Evolutionary conservation across 2,888 invertebrate genomes (phyloP), one percentile per base, ranked within the genome.

Genomic region (Petrolisthes manimaculis): DNA sequence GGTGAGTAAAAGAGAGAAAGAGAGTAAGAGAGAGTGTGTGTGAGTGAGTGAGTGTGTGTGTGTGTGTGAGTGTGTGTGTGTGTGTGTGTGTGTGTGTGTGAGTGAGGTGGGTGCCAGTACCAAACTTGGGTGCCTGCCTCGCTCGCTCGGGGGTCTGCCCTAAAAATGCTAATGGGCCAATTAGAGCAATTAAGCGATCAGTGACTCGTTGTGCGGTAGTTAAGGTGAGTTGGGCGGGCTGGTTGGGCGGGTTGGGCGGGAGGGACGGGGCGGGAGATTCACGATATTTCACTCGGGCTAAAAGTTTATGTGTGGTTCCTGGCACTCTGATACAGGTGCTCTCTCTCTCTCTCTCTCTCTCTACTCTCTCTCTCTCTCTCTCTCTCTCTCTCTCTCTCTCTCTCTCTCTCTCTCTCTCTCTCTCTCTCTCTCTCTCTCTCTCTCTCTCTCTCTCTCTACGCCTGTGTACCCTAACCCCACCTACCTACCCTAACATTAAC

Each of bases 151-250:
- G n/a, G 86, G 55, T 83, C 75, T 51, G 74, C 75, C 86, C 83
- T 56, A 67, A 86, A 86, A 86, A 86, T 83, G 67, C n/a, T 86
- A 86, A 86, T 86, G 86, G 83, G 53, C 78, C 86, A 86, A 86
- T 86, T 86, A 86, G 51, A 75, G 67, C 86, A 86, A 86, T 86
- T 86, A 86, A 86, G 69, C 86, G 86, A 86, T 86, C 86, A 86
- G 86, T 86, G 86, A 86, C 86, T 86, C 86, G 86, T 86, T 86
- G 86, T 86, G 78, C 75, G 78, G 86, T 83, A 83, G 86, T 86
- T 86, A 86, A 86, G 37, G 81, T 79, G 55, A 79, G 80, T 79
- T 85, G 78, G 79, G 78, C 54, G n/a, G n/a, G n/a, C n/a, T n/a
- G n/a, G n/a, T 61, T 24, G 86, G 21, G 37, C n/a, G 9, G 84